A percentile compares a stretch with the other conserved stretches of the same genome.
These are phyloP conservation scores for Eulemur albifrons DNA, from an alignment of 2,797 vertebrate genomes.

Conservation along the genomic window DNA sequence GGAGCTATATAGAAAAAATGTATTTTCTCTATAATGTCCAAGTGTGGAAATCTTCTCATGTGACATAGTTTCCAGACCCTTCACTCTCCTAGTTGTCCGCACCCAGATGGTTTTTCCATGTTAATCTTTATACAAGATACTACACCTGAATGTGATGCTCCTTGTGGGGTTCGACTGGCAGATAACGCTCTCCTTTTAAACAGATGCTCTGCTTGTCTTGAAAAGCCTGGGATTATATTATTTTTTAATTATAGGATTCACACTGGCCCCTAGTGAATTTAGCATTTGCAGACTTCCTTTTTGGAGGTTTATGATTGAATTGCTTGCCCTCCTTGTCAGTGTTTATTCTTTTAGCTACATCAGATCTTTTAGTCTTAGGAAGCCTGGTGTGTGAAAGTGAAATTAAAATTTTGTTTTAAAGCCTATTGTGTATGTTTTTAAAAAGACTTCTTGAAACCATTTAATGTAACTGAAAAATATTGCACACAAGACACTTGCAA, in stretches of 20 bases:
- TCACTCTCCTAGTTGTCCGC: background rate
- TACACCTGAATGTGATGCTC: background rate
- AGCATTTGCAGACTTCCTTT: constrained; percentile 29
- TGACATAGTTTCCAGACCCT: constrained; percentile 11
- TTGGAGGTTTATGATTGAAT: background rate
- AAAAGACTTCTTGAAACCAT: constrained; percentile 2
- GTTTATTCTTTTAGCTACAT: constrained; percentile 24
- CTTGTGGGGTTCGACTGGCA: background rate
- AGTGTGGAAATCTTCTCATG: background rate
- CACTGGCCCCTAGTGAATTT: background rate
- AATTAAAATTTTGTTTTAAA: constrained; percentile 28
- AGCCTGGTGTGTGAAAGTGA: background rate
- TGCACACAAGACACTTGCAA: background rate
- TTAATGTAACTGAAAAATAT: constrained; percentile 16
- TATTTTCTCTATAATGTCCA: background rate
- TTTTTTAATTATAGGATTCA: constrained; percentile 9
- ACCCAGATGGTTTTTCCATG: background rate
- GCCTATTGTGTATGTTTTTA: background rate
- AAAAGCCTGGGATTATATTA: background rate
- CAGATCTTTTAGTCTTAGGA: background rate
- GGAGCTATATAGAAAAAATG: background rate
- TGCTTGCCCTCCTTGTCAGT: background rate
- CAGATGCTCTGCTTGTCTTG: background rate
- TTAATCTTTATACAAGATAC: background rate
- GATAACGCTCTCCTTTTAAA: background rate